These are phyloP conservation scores for Cardiocondyla obscurior DNA, from an alignment of 1,140 invertebrate species.

Conservation along the genomic window DNA sequence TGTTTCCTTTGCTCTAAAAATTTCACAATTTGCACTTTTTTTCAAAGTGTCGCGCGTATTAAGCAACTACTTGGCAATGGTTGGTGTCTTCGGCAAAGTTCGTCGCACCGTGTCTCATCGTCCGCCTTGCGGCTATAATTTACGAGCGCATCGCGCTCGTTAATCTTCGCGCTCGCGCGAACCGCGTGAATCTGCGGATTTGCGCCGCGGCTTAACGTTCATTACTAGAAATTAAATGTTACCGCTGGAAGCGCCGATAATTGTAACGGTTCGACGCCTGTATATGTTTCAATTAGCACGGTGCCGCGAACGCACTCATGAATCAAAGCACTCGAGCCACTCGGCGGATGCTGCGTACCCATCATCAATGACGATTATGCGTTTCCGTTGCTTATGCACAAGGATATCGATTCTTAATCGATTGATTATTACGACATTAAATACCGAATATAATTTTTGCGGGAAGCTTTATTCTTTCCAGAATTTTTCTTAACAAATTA, in stretches of 20 bases:
- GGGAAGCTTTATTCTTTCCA: not conserved
- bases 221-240: constrained; percentile 53
- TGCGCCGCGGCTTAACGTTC: constrained; percentile 19
- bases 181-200: constrained; percentile 47
- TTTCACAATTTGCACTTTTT: not conserved
- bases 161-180: constrained; percentile 46
- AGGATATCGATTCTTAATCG: constrained; percentile 33
- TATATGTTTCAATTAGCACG: constrained; percentile 46
- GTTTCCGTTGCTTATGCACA: constrained; percentile 24
- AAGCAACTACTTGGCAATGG: not conserved
- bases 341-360: constrained; percentile 21
- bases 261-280: constrained; percentile 53
- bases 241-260: constrained; percentile 46
- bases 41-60: not conserved
- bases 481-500: not conserved
- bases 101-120: constrained; percentile 29
- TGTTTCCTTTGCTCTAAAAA: not conserved
- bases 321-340: constrained; percentile 49
- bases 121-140: constrained; percentile 25
- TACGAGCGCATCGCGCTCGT: constrained; percentile 41
- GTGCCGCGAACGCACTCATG: constrained; percentile 6
- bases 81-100: constrained; percentile 17
- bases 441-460: not conserved
- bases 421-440: not conserved
- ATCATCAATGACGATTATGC: constrained; percentile 46